Base-by-base conservation (phyloP, 2,797 vertebrate species). In the Dryobates pubescens region DNA sequence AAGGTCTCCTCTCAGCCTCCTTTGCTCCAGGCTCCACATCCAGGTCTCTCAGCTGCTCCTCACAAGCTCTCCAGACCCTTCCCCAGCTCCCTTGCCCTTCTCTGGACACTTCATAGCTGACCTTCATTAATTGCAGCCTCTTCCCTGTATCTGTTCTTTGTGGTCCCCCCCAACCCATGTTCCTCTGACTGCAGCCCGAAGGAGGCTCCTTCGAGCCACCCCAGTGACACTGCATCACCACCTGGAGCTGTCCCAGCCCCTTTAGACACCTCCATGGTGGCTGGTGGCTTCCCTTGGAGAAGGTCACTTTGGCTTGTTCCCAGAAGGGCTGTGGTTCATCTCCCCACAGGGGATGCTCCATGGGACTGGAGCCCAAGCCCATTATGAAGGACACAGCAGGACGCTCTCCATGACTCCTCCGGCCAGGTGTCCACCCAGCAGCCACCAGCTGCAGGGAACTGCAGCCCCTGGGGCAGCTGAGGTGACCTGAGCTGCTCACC, bases 401-500 rank as follows among this genome's bases (percentile, higher is more conserved):
- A 22, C 3, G 7, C 32, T 76, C 1, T 11, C 0, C 8, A 0
- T 5, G 29, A 32, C 61, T 75, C 47, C 43, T 43, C 58, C 34
- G 58, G 34, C 36, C 6, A 38, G 7, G 24, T 20, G 43, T 15
- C 61, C 73, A 4, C 34, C 26, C 32, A 54, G 59, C 59, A 32
- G 13, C 23, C 64, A 16, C 36, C 0, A 0, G n/a, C 53, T 2
- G 1, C 26, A 4, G 0, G 17, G 65, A 27, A 22, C 73, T 27
- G 49, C 58, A 80, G 30, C 36, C 20, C 77, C 76, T 9, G 1
- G 70, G 45, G 72, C 43, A 34, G 65, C 18, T 0, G 1, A 24
- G 49, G 58, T 14, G 54, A 23, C 64, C 26, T 12, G 1, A 7
- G 11, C 15, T 19, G 18, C 29, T 17, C 17, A 8, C 45, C 53